Conservation (phyloP, 2,113 vertebrate species). For the Scalopus aquaticus region DNA sequence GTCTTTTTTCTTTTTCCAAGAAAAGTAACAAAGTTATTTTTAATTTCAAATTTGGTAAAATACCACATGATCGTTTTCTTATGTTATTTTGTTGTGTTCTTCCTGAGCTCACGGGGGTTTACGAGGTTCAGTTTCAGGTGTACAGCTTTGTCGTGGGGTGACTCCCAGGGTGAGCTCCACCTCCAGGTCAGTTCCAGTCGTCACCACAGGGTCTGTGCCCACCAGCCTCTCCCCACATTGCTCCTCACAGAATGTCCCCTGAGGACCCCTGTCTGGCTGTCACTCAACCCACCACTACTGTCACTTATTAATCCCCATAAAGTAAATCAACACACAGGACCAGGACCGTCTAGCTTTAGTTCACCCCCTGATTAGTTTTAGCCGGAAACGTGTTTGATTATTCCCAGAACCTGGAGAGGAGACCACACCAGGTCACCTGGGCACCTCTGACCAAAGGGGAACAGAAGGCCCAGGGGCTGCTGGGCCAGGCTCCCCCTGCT, state of each 20-base stretch:
- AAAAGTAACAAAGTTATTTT: no score
- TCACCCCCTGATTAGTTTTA: neutral
- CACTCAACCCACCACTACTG: no score
- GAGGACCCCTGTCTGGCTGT: no score
- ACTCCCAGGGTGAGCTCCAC: no score
- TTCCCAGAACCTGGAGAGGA: neutral
- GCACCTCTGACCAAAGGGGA: rapidly evolving
- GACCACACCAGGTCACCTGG: rapidly evolving
- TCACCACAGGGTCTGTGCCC: neutral
- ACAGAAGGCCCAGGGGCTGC: rapidly evolving
- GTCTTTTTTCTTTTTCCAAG: neutral
- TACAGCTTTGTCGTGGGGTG: no score
- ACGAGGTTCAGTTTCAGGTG: no score
- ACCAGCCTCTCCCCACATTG: neutral
- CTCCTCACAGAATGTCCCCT: no score
- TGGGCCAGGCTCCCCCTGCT: neutral
- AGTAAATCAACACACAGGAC: neutral
- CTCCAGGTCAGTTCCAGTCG: no score
- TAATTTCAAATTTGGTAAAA: no score
- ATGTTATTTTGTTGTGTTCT: no score
- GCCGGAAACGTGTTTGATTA: neutral
- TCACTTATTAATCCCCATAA: neutral
- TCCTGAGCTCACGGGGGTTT: no score
- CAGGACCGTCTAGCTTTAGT: neutral
- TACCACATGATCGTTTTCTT: no score